These are phyloP conservation scores for Limnothrissa miodon DNA, from an alignment of 2,113 vertebrate genomes.

Conservation along the genomic window DNA sequence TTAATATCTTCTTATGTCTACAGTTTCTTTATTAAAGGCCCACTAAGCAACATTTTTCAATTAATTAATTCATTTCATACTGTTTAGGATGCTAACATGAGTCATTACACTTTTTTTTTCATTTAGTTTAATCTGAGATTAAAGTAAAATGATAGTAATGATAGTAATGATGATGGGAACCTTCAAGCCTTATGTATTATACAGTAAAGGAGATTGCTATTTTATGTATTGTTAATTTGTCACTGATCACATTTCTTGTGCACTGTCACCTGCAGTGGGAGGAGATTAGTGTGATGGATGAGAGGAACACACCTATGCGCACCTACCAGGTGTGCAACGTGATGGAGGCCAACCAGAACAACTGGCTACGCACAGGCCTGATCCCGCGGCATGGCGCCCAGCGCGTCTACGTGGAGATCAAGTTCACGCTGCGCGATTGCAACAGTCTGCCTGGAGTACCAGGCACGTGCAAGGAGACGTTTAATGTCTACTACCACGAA, in stretches of 20 bases:
- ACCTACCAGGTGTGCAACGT: constrained; percentile 94
- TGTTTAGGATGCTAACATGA: too few relatives aligned
- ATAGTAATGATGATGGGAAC: background rate
- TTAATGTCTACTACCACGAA: constrained; percentile 98
- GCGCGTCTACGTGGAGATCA: constrained; percentile 96
- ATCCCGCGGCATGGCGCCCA: constrained; percentile 88
- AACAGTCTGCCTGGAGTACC: constrained; percentile 95
- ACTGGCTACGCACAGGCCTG: constrained; percentile 97
- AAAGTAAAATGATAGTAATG: too few relatives aligned
- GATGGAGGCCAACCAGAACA: constrained; percentile 98
- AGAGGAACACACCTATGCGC: constrained; percentile 60
- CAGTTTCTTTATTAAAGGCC: too few relatives aligned
- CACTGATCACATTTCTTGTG: background rate
- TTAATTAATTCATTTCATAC: too few relatives aligned
- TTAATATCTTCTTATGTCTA: too few relatives aligned
- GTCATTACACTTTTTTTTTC: too few relatives aligned
- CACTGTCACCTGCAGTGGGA: constrained; percentile 57
- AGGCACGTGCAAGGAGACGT: constrained; percentile 98
- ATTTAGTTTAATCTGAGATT: background rate
- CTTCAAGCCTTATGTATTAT: background rate
- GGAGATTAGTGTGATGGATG: constrained; percentile 67
- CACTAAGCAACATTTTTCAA: too few relatives aligned
- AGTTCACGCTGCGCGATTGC: constrained; percentile 96
- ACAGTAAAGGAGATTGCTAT: background rate
- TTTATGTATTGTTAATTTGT: background rate